Conservation (phyloP, 2,113 vertebrate species). For the Columba livia region DNA sequence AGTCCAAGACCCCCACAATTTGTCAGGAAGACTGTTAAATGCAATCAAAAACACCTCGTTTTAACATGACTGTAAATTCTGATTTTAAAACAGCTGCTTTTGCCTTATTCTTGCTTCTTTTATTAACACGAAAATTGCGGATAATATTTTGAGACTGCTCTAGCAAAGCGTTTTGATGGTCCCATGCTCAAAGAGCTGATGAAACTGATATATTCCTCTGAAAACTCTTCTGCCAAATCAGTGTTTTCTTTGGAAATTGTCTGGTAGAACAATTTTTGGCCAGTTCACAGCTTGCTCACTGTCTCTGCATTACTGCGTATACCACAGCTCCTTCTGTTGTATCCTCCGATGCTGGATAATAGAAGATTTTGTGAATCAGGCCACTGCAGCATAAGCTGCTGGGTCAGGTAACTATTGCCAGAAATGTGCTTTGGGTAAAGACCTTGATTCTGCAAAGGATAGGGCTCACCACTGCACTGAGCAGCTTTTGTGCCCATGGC, state of each 20-base stretch:
- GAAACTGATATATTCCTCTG: not conserved
- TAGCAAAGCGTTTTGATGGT: not conserved
- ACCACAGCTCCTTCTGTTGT: not conserved
- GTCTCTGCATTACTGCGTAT: not conserved
- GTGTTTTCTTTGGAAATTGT: not conserved
- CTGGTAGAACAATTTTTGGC: not conserved
- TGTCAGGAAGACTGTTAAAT: not conserved
- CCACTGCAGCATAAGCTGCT: not conserved
- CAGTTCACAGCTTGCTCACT: not conserved
- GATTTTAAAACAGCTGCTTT: not conserved
- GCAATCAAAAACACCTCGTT: not conserved
- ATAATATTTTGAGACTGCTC: not conserved
- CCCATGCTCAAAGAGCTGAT: not conserved
- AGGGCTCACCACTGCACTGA: not conserved
- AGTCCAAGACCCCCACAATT: not conserved
- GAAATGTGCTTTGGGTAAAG: not conserved
- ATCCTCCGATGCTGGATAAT: rapidly evolving
- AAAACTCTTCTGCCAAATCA: not conserved
- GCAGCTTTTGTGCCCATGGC: not conserved
- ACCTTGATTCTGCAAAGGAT: not conserved
- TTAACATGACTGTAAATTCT: not conserved
- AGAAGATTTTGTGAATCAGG: not conserved
- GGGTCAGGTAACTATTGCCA: too few species aligned
- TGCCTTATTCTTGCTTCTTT: not conserved
- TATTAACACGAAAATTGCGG: not conserved